phyloP scores from a whole-genome alignment of 1,140 invertebrate genomes.

The Drosophila oshimai region DNA sequence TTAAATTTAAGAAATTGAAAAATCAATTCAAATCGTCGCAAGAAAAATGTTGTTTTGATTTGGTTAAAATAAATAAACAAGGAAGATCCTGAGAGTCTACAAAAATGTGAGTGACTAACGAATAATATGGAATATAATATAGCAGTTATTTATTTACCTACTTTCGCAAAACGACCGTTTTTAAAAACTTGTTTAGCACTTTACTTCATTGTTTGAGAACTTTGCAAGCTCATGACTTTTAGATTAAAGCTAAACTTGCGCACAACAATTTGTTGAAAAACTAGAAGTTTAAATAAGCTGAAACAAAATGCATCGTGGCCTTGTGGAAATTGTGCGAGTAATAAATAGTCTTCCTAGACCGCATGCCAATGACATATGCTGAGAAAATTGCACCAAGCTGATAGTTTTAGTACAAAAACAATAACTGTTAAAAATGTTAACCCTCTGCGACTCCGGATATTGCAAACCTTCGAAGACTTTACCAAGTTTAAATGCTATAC shows the following conservation, averaged over 20 bases:
- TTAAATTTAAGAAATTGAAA: background rate
- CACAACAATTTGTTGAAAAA: background rate
- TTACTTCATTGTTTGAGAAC: background rate
- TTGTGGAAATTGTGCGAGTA: slow-evolving; percentile 33
- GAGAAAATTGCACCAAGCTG: slow-evolving; percentile 7
- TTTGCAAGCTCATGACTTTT: slow-evolving; percentile 33
- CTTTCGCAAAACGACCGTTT: no score
- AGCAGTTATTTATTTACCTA: no score
- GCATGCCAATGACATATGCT: slow-evolving; percentile 51
- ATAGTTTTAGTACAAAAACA: no score
- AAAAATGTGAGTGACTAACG: background rate
- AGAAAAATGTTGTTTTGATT: no score
- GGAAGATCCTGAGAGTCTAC: background rate
- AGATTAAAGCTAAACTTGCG: slow-evolving; percentile 11
- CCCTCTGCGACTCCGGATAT: no score
- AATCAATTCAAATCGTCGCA: background rate
- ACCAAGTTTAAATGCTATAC: background rate
- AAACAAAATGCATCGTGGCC: slow-evolving; percentile 33
- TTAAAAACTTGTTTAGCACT: no score
- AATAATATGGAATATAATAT: no score
- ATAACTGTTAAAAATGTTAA: no score
- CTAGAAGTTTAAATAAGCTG: background rate
- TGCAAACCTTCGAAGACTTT: no score
- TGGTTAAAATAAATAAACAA: background rate
- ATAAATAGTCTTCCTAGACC: slow-evolving; percentile 41